Conservation (phyloP, 2,888 invertebrate genomes). For the Trichogramma dendrolimi region DNA sequence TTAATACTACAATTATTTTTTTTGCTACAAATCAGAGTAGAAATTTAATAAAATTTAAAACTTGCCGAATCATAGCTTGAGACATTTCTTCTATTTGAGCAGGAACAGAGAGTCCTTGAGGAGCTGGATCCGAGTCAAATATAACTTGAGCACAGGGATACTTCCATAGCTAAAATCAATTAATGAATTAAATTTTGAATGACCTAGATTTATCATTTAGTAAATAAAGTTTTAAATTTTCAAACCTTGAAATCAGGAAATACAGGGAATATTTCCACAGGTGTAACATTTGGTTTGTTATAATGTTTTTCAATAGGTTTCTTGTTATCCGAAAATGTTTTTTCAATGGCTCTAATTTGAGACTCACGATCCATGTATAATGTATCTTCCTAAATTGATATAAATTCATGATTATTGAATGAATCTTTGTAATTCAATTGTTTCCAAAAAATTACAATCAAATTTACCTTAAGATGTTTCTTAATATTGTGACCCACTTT, state of each 20-base stretch:
- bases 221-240: constrained; percentile 6
- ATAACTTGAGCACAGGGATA: constrained; percentile 97
- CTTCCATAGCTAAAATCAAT: constrained; percentile 73
- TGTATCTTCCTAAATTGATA: constrained; percentile 70
- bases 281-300: constrained; percentile 90
- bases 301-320: constrained; percentile 85
- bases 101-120: constrained; percentile 77
- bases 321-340: constrained; percentile 90
- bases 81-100: constrained; percentile 96
- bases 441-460: background rate
- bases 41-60: constrained; percentile 12
- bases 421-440: background rate
- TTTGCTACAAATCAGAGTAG: constrained; percentile 3
- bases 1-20: background rate
- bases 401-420: constrained; percentile 3
- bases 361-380: constrained; percentile 94
- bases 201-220: background rate
- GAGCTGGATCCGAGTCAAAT: constrained; percentile 97
- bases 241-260: constrained; percentile 85
- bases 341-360: constrained; percentile 95
- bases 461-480: constrained; percentile 67
- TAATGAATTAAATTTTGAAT: constrained; percentile 11
- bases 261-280: constrained; percentile 82
- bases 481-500: constrained; percentile 98
- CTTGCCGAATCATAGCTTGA: constrained; percentile 93